phyloP scores from a whole-genome alignment of 2,797 vertebrate genomes.

The Protonibea diacanthus region DNA sequence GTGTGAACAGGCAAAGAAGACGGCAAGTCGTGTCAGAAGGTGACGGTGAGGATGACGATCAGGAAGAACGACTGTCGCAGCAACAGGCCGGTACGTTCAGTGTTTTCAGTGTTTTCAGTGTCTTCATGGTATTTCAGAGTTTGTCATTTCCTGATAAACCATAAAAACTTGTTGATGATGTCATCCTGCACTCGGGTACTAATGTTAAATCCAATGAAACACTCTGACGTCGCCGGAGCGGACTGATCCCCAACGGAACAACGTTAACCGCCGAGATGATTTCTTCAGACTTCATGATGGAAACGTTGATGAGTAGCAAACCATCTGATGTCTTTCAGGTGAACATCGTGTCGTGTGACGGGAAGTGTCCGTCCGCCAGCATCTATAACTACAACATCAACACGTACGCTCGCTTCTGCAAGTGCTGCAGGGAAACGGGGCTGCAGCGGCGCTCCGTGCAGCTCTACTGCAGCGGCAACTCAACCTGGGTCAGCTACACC shows the following conservation, averaged over 20 bases:
- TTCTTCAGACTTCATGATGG: too few species aligned
- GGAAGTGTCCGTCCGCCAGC: conserved; percentile 97
- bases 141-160: too few species aligned
- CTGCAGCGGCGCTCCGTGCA: conserved; percentile 93
- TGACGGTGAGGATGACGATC: conserved; percentile 98
- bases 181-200: too few species aligned
- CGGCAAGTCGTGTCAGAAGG: conserved; percentile 97
- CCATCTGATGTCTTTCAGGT: conserved; percentile 83
- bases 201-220: too few species aligned
- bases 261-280: too few species aligned
- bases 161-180: too few species aligned
- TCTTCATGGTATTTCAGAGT: too few species aligned
- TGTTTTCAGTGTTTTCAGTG: too few species aligned
- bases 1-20: conserved; percentile 94
- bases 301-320: too few species aligned
- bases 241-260: too few species aligned
- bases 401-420: conserved; percentile 96
- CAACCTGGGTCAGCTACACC: conserved; percentile 95
- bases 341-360: conserved; percentile 97
- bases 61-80: conserved; percentile 98
- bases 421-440: conserved; percentile 96
- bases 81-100: conserved; percentile 91
- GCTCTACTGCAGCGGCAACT: conserved; percentile 94
- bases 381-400: conserved; percentile 99
- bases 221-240: too few species aligned